Conservation (phyloP, 2,797 vertebrate species). For the Mus minutoides region DNA sequence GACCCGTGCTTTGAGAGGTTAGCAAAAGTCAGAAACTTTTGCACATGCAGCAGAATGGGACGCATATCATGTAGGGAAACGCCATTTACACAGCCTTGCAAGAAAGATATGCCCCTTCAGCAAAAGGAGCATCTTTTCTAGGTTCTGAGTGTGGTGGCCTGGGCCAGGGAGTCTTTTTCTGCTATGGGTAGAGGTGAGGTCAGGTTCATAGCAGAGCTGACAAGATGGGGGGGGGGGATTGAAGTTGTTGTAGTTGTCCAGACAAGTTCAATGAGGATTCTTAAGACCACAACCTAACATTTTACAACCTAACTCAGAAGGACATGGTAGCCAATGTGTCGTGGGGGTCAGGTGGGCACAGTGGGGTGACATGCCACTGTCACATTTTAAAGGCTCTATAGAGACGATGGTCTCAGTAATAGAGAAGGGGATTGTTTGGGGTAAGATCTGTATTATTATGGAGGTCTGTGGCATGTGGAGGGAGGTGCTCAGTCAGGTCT, state of each 20-base stretch:
- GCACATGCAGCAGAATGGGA: not conserved
- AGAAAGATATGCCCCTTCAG: not conserved
- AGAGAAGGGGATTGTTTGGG: not conserved
- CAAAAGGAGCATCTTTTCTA: not conserved
- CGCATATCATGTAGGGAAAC: not conserved
- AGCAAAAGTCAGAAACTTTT: not conserved
- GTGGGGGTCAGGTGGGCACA: not conserved
- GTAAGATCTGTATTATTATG: not conserved
- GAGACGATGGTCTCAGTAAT: rapidly evolving
- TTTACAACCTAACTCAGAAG: not conserved
- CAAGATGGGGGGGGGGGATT: rapidly evolving
- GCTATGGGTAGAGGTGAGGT: not conserved
- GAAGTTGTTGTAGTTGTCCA: not conserved
- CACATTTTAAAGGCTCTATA: not conserved
- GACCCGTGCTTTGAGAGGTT: not conserved
- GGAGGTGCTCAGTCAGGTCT: not conserved
- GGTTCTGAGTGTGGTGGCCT: not conserved
- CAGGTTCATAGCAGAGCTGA: not conserved
- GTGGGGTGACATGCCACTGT: rapidly evolving
- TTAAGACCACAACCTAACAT: not conserved
- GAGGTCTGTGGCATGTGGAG: not conserved
- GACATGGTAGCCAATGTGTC: not conserved
- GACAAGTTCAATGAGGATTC: not conserved
- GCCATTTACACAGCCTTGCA: not conserved
- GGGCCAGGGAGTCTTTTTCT: rapidly evolving